Percentiles rank a stretch among this genome's conserved stretches.
Evolutionary conservation across 2,888 invertebrate species (phyloP).

Genomic region (Phortica okadai): DNA sequence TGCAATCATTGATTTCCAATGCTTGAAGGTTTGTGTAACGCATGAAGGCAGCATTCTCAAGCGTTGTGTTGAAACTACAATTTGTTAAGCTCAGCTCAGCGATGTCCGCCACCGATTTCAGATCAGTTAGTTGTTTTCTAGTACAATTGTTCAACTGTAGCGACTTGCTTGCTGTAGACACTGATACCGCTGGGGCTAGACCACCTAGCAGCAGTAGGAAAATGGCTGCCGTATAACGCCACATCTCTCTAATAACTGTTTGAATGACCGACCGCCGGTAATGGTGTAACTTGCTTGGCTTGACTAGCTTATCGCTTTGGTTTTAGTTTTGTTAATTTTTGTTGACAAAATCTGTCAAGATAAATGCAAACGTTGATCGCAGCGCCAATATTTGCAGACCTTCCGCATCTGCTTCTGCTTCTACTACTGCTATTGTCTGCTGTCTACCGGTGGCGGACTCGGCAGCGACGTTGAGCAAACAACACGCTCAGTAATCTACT

Average conservation of each 20-base stretch:
- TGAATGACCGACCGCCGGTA: not conserved
- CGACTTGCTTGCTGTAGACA: slow-evolving; percentile 12
- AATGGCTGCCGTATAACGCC: not conserved
- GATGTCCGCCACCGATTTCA: slow-evolving; percentile 32
- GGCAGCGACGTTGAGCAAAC: not conserved
- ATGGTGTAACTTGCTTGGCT: slow-evolving; percentile 7
- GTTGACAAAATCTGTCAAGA: slow-evolving; percentile 10
- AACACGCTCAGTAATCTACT: not conserved
- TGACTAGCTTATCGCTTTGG: not conserved
- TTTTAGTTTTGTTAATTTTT: not conserved
- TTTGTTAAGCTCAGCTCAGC: slow-evolving; percentile 59
- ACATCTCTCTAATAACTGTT: not conserved
- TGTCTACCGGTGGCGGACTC: no score
- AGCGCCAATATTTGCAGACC: slow-evolving; percentile 31
- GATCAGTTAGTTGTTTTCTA: slow-evolving; percentile 44
- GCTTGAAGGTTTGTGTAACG: slow-evolving; percentile 58
- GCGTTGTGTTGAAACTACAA: slow-evolving; percentile 59
- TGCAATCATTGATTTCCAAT: slow-evolving; percentile 68
- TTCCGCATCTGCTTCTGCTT: not conserved
- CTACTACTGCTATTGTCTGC: not conserved
- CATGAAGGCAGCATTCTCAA: slow-evolving; percentile 71
- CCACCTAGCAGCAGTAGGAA: not conserved
- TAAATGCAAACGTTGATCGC: slow-evolving; percentile 20
- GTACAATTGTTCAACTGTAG: slow-evolving; percentile 57
- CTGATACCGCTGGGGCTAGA: not conserved